A percentile compares a stretch with the other conserved stretches of the same genome.
Conservation (phyloP, 2,113 vertebrate genomes). For the Okapia johnstoni region DNA sequence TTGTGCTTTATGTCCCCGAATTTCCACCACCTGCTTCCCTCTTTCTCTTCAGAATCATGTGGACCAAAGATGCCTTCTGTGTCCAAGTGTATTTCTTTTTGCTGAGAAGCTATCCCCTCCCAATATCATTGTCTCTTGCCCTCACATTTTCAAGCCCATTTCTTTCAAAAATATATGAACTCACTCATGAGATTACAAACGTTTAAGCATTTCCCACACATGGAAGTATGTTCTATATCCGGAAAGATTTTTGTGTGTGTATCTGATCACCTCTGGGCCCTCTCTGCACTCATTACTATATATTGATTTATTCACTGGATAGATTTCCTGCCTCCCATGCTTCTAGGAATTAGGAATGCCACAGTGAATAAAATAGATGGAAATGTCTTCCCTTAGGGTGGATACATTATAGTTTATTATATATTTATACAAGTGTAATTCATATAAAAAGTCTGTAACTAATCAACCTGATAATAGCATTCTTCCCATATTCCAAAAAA, state of each 20-base stretch:
- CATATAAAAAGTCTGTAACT: not conserved
- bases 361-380: not conserved
- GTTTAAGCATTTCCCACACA: not conserved
- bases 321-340: not conserved
- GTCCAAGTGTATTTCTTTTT: not conserved
- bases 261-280: not conserved
- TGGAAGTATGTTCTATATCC: not conserved
- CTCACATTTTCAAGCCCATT: not conserved
- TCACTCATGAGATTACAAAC: not conserved
- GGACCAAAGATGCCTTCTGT: not conserved
- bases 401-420: not conserved
- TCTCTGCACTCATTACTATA: not conserved
- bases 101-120: accelerated
- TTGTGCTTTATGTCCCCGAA: not conserved
- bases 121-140: not conserved
- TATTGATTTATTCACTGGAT: not conserved
- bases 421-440: not conserved
- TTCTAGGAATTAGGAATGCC: not conserved
- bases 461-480: not conserved
- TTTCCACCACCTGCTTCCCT: not conserved
- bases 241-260: not conserved
- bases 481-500: not conserved
- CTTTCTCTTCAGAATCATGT: not conserved
- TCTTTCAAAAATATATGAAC: not conserved
- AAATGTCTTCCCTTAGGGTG: not conserved